Percentiles rank a stretch among this genome's conserved stretches.
Conservation (phyloP, 2,888 invertebrate species). For the Poecilobothrus nobilitatus region DNA sequence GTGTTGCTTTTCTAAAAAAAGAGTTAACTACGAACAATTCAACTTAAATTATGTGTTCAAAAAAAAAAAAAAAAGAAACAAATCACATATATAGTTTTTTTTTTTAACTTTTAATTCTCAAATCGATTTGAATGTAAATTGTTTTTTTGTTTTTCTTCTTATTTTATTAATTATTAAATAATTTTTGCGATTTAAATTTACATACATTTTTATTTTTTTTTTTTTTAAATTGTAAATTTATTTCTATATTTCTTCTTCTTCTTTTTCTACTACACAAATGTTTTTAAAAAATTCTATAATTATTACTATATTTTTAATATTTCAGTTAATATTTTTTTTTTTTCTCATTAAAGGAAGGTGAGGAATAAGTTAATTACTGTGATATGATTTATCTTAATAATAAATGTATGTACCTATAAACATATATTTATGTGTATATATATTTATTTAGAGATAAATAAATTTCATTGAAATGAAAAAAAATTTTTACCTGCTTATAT, state of each 20-base stretch:
- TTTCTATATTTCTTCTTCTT: too few relatives aligned
- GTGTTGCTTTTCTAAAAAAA: neutral
- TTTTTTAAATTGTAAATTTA: too few relatives aligned
- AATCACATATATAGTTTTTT: neutral
- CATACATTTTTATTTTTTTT: too few relatives aligned
- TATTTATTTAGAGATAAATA: neutral
- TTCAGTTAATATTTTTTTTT: neutral
- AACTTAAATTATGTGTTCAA: neutral
- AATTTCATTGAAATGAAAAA: neutral
- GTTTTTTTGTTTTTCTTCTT: neutral
- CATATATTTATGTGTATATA: neutral
- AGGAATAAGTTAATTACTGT: neutral
- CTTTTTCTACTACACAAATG: neutral
- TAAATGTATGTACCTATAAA: neutral
- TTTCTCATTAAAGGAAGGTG: neutral
- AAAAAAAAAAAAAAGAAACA: too few relatives aligned
- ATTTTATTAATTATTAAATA: neutral
- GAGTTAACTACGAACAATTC: neutral
- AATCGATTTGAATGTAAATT: slow-evolving; percentile 3
- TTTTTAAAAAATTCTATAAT: neutral
- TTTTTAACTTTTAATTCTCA: neutral
- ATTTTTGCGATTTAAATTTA: slow-evolving; percentile 1
- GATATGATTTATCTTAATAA: neutral
- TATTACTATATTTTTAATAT: neutral
- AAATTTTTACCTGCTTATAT: neutral